Evolutionary conservation across 2,113 vertebrate genomes (phyloP).

Genomic region (Fulmarus glacialis): DNA sequence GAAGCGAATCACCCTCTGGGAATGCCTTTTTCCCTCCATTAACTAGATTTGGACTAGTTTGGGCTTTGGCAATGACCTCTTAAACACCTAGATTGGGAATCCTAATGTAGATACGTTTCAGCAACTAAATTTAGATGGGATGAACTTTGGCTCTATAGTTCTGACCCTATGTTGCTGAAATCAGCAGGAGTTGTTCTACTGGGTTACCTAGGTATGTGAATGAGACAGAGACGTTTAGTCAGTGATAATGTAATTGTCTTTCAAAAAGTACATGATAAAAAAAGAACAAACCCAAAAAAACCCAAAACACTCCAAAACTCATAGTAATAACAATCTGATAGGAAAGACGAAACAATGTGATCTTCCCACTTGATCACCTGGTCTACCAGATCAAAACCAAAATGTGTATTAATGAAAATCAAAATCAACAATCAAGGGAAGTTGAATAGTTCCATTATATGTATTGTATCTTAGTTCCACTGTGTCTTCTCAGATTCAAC

Average conservation of each 20-base stretch:
- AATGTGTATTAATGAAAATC: neutral
- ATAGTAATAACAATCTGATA: neutral
- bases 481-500: neutral
- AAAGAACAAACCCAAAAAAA: neutral
- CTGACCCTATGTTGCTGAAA: neutral
- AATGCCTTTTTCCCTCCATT: neutral
- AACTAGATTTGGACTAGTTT: neutral
- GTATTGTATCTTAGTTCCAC: neutral
- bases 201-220: neutral
- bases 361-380: neutral
- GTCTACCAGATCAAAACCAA: neutral
- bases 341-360: neutral
- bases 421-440: neutral
- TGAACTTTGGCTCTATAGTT: neutral
- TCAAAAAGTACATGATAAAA: neutral
- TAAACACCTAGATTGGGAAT: neutral
- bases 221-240: neutral
- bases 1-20: neutral
- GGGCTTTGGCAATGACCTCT: neutral
- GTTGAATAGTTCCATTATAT: neutral
- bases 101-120: neutral
- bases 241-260: neutral
- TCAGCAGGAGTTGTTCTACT: neutral
- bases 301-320: neutral
- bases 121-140: neutral